Evolutionary conservation across 2,797 vertebrate species (phyloP).

Genomic region (Champsocephalus gunnari): DNA sequence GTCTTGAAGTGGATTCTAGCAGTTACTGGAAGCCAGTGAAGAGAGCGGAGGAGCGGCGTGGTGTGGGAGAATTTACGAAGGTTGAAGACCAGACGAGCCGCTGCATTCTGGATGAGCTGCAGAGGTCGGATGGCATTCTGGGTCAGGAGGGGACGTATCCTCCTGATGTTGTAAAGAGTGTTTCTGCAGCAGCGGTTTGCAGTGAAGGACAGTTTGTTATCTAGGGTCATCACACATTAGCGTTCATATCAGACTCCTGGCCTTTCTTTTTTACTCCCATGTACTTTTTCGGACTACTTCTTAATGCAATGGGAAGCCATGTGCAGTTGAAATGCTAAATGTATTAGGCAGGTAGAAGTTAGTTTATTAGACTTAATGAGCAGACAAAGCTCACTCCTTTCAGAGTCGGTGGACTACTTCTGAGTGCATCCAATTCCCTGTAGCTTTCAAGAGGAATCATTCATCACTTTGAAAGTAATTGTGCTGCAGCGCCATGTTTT

Average conservation of each 20-base stretch:
- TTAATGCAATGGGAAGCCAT: neutral
- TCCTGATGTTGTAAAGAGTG: too few relatives aligned
- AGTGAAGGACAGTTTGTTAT: too few relatives aligned
- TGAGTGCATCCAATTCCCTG: conserved; percentile 19
- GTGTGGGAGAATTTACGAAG: too few relatives aligned
- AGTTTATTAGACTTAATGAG: conserved; percentile 39
- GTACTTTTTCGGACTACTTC: conserved; percentile 14
- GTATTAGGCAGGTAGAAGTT: conserved; percentile 8
- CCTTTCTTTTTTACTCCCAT: conserved; percentile 1
- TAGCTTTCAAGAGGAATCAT: conserved; percentile 29
- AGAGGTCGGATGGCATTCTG: too few relatives aligned
- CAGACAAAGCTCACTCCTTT: conserved; percentile 10
- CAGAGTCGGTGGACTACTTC: conserved; percentile 8
- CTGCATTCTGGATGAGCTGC: too few relatives aligned
- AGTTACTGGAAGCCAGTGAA: too few relatives aligned
- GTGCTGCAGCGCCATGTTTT: conserved; percentile 23
- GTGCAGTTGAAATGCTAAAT: conserved; percentile 10
- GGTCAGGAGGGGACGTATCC: too few relatives aligned
- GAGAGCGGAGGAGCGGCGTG: too few relatives aligned
- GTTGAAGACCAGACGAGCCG: too few relatives aligned
- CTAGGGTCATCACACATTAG: conserved; percentile 7
- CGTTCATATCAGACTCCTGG: neutral
- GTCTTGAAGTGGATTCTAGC: too few relatives aligned
- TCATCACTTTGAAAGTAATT: conserved; percentile 60
- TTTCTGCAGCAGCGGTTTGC: too few relatives aligned